These are phyloP conservation scores for Papilio protenor DNA, from an alignment of 2,888 invertebrate species.

Conservation along the genomic window DNA sequence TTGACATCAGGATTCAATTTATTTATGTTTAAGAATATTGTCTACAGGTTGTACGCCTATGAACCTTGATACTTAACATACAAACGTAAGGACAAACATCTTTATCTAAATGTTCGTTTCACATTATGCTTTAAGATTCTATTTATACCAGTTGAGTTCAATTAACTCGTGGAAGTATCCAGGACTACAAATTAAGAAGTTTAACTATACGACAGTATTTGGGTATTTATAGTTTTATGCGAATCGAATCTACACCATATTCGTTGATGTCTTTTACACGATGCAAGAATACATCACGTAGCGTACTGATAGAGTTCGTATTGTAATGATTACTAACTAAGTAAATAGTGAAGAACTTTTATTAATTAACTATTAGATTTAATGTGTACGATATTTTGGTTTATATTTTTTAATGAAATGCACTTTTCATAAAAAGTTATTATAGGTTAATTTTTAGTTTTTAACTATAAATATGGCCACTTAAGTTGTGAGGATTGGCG, in stretches of 20 bases:
- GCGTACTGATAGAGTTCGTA: neutral
- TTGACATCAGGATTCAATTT: neutral
- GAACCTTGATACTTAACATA: neutral
- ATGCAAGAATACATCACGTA: neutral
- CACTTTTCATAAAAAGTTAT: no score
- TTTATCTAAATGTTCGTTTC: neutral
- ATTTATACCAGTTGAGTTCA: no score
- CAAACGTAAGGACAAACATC: neutral
- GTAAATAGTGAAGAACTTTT: no score
- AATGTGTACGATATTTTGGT: no score
- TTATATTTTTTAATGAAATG: no score
- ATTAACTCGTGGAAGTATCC: no score
- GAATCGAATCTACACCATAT: neutral
- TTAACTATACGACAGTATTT: neutral
- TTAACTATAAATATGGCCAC: neutral
- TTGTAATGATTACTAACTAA: neutral
- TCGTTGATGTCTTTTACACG: slow-evolving; percentile 61
- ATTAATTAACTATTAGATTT: no score
- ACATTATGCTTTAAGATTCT: neutral
- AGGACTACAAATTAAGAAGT: neutral
- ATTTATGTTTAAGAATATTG: neutral
- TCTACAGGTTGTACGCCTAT: neutral
- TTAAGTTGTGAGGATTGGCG: neutral
- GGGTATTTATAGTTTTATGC: neutral
- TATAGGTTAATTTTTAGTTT: neutral